Percentiles rank a stretch among this genome's conserved stretches.
Conservation (phyloP, 2,797 vertebrate species). For the Eurystomus glaucurus region DNA sequence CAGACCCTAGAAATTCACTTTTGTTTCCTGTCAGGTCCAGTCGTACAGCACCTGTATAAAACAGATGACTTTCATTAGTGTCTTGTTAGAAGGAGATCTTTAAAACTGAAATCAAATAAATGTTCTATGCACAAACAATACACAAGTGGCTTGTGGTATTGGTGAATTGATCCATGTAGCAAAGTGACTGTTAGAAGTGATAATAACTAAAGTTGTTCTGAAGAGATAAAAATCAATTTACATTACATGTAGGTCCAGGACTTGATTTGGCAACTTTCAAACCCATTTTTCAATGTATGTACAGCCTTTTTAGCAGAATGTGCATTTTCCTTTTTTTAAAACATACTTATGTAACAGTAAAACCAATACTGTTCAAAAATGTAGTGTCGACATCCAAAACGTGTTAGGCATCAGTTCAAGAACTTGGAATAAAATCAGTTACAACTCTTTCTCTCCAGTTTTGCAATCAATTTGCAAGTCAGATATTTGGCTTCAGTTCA, state of each 20-base stretch:
- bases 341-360: neutral
- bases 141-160: neutral
- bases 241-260: neutral
- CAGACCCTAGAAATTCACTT: neutral
- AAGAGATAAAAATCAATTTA: conserved; percentile 22
- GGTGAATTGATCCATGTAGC: neutral
- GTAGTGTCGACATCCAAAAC: neutral
- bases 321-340: neutral
- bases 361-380: neutral
- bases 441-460: neutral
- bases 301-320: neutral
- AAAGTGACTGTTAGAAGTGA: neutral
- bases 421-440: neutral
- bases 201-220: neutral
- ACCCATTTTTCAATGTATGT: neutral
- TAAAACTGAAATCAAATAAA: neutral
- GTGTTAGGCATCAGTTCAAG: neutral
- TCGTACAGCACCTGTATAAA: neutral
- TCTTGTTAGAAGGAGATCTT: neutral
- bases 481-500: neutral
- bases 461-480: neutral
- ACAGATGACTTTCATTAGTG: neutral
- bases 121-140: neutral
- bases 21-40: neutral
- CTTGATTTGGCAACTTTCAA: neutral